These are phyloP conservation scores for Potorous gilbertii DNA, from an alignment of 2,797 vertebrate genomes.

Conservation along the genomic window DNA sequence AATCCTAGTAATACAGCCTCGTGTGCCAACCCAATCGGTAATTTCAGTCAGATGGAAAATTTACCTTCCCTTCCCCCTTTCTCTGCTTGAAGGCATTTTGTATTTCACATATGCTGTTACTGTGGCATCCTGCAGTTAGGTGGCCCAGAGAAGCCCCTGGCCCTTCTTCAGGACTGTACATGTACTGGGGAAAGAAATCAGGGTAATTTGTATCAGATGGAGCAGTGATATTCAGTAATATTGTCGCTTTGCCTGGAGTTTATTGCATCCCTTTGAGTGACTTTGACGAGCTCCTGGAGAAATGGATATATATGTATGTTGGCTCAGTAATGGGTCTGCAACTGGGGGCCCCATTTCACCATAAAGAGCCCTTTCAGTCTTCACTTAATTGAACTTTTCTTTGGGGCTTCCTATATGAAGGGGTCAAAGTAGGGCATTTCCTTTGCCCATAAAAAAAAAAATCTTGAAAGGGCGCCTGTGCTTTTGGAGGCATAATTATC, in stretches of 20 bases:
- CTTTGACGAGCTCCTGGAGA: slow-evolving; percentile 22
- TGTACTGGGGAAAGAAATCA: slow-evolving; percentile 26
- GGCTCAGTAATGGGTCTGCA: slow-evolving; percentile 23
- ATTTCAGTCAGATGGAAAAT: neutral
- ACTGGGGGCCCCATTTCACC: neutral
- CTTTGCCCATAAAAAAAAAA: slow-evolving; percentile 29
- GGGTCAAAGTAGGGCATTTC: slow-evolving; percentile 60
- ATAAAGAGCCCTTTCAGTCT: slow-evolving; percentile 49
- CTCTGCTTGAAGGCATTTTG: slow-evolving; percentile 51
- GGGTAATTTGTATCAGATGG: slow-evolving; percentile 68
- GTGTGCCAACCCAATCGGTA: slow-evolving; percentile 5
- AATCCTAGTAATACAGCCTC: slow-evolving; percentile 6
- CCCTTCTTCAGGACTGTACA: slow-evolving; percentile 28
- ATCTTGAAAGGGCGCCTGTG: slow-evolving; percentile 51
- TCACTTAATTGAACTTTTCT: slow-evolving; percentile 60
- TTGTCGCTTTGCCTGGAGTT: slow-evolving; percentile 56
- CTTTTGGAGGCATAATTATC: slow-evolving; percentile 58
- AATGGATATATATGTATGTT: slow-evolving; percentile 16
- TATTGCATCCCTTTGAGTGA: slow-evolving; percentile 51
- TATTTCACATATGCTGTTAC: slow-evolving; percentile 14
- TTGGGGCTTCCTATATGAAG: slow-evolving; percentile 20
- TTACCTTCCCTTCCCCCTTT: slow-evolving; percentile 10
- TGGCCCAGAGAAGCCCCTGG: slow-evolving; percentile 40
- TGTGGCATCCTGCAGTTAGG: neutral
- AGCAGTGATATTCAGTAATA: slow-evolving; percentile 32